Evolutionary conservation across 2,888 invertebrate genomes (phyloP), one percentile per base, ranked within the genome.

Genomic region (Nomada goodeniana): DNA sequence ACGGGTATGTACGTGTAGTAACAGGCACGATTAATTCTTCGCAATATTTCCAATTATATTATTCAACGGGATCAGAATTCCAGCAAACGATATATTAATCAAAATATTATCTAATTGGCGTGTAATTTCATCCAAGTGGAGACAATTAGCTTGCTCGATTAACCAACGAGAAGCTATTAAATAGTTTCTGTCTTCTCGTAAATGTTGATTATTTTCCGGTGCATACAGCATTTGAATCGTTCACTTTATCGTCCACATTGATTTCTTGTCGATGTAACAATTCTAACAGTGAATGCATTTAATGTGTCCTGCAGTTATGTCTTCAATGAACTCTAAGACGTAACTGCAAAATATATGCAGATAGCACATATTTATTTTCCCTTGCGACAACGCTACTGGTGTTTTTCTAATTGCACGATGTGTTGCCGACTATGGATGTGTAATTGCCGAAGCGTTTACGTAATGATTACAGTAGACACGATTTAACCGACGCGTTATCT

Each of bases 401-500:
- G 59, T 81, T 60, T 84, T 81, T 84, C 71, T 79, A 84, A 84
- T 80, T 74, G 59, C 47, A 71, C 67, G 61, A 70, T 76, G 47
- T 64, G 47, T 55, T 67, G n/a, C 59, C 74, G 52, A 64, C 55
- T 60, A 70, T 78, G 70, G 72, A 78, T 86, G 53, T 57, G 44
- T 67, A 77, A 85, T 83, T 81, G 76, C 57, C 61, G 55, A 70
- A 67, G 77, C 61, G 61, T 88, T 88, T 88, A 86, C 80, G 80
- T 86, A 88, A 88, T 64, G 67, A 85, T 86, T 75, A 77, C 79
- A 29, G 61, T 63, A 47, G 59, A 74, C 77, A 76, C 71, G 80
- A 82, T 88, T 88, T 78, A 83, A 76, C 65, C 44, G 63, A 59
- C 75, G 63, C 63, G 76, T 86, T 86, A 86, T 86, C 82, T 81